Base-by-base conservation (phyloP, 2,797 vertebrate species). In the Okamejei kenojei region DNA sequence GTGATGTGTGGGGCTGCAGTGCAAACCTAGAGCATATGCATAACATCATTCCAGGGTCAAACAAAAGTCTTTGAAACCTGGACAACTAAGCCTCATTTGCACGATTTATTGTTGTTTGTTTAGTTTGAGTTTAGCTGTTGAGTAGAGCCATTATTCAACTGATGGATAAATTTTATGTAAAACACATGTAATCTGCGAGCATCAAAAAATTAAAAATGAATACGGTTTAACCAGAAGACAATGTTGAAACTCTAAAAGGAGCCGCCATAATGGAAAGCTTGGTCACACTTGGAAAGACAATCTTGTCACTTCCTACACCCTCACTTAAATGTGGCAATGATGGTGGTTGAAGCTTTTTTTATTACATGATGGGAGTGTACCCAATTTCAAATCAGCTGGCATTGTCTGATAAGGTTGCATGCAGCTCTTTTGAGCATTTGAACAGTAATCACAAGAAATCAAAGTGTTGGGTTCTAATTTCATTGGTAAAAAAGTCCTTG, bases 361-460 rank as follows among this genome's bases (percentile, higher is more conserved):
- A 54, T 74, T 45, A 4, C 6, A 17, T 73, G 32, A 73, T 73
- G 73, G 19, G 65, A 90, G 32, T 26, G 32, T 38, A 32, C 65
- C 73, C 35, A 76, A 7, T 54, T 73, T 58, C 26, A 76, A 4
- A 38, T 35, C 68, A 86, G 35, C 68, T 73, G 32, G 21, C 23
- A 38, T 21, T 45, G n/a, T 3, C 65, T 71, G 68, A 54, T 23
- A 91, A 76, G 29, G 23, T 32, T 92, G 32, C 38, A 54, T 54
- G 13, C 71, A 92, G 58, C 84, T 68, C 84, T 68, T 88, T 63
- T 32, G 84, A 63, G 15, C 65, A 68, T 17, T 17, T 88, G 29
- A 88, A 65, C 61, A 88, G 21, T 63, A 65, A n/a, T 7, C n/a
- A 88, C 84, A 88, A 35, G 38, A 81, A 93, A 78, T 35, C 54